These are phyloP conservation scores for Drosophila auraria DNA, from an alignment of 1,140 invertebrate species.

Conservation along the genomic window DNA sequence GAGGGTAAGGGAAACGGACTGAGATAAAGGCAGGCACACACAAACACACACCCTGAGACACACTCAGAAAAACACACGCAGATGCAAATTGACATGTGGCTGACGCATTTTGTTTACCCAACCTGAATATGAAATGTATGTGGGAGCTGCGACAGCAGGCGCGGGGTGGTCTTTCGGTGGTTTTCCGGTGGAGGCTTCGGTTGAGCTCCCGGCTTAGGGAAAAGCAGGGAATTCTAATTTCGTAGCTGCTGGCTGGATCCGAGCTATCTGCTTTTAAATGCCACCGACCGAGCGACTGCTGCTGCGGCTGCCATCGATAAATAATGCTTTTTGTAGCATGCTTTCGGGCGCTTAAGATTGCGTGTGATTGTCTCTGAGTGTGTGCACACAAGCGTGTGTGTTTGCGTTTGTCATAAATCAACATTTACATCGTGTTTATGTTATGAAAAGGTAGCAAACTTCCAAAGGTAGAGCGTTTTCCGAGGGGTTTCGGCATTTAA, in stretches of 20 bases:
- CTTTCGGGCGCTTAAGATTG: slow-evolving; percentile 54
- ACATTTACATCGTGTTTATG: slow-evolving; percentile 71
- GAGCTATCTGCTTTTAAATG: slow-evolving; percentile 40
- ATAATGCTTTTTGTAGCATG: slow-evolving; percentile 59
- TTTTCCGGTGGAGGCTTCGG: neutral
- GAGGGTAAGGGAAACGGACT: neutral
- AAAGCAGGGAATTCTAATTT: slow-evolving; percentile 48
- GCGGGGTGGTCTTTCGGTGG: slow-evolving; percentile 4
- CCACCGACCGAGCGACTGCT: neutral
- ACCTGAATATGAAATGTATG: slow-evolving; percentile 70
- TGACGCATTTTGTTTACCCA: slow-evolving; percentile 71
- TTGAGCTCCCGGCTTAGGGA: slow-evolving; percentile 31
- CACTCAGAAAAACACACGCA: slow-evolving; percentile 24
- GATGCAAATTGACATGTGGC: slow-evolving; percentile 64
- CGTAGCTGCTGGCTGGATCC: slow-evolving; percentile 24
- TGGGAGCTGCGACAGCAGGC: slow-evolving; percentile 22
- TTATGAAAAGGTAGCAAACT: slow-evolving; percentile 43
- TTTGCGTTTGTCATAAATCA: slow-evolving; percentile 68
- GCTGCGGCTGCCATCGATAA: slow-evolving; percentile 67
- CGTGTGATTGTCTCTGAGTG: slow-evolving; percentile 29
- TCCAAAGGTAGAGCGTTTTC: slow-evolving; percentile 17
- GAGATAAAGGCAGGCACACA: slow-evolving; percentile 22
- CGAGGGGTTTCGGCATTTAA: slow-evolving; percentile 22
- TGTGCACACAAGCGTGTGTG: slow-evolving; percentile 18
- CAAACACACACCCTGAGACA: neutral